These are phyloP conservation scores for Helarctos malayanus DNA, from an alignment of 2,797 vertebrate genomes.

Conservation along the genomic window DNA sequence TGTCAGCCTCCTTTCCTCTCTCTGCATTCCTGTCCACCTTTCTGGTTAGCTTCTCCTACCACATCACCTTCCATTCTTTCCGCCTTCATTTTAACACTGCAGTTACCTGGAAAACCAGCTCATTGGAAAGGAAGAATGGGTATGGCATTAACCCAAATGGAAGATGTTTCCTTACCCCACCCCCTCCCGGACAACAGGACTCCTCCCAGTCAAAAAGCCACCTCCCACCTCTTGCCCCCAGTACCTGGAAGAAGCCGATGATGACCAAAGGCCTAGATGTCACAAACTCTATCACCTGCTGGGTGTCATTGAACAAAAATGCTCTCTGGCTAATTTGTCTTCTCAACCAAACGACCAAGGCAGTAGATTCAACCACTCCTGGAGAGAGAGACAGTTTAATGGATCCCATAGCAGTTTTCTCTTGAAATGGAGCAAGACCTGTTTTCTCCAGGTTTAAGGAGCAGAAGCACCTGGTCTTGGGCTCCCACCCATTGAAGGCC, in stretches of 20 bases:
- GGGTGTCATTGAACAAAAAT: conserved; percentile 90
- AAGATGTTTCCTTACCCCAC: neutral
- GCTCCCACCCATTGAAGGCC: neutral
- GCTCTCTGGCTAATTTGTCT: conserved; percentile 92
- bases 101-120: neutral
- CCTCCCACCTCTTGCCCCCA: neutral
- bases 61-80: neutral
- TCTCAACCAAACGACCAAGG: conserved; percentile 95
- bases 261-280: conserved; percentile 91
- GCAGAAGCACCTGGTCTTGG: neutral
- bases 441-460: neutral
- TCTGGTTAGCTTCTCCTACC: neutral
- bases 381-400: conserved; percentile 59
- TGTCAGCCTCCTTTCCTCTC: neutral
- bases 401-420: neutral
- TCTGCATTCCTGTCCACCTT: neutral
- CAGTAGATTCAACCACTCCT: conserved; percentile 92
- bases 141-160: neutral
- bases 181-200: neutral
- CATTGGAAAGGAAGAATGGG: neutral
- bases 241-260: conserved; percentile 96
- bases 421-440: neutral
- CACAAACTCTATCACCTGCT: conserved; percentile 88
- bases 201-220: neutral
- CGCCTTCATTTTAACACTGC: neutral